Evolutionary conservation across 2,797 vertebrate species (phyloP), one percentile per base, ranked within the genome.

Genomic region (Bucorvus abyssinicus): DNA sequence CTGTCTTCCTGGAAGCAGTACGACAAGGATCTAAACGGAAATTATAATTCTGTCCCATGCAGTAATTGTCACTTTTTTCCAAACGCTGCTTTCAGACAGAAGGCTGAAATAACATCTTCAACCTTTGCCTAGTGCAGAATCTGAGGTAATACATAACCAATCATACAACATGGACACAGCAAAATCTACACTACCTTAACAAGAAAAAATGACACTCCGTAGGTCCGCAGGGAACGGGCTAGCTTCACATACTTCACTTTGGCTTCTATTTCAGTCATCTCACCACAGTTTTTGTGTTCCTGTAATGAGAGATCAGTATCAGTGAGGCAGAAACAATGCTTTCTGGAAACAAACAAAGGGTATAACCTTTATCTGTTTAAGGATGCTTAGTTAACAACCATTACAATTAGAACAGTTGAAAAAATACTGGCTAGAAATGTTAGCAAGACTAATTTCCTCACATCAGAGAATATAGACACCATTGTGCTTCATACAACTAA

Each of bases 161-260:
- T 27, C 27, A 42, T 0, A 5, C 4, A 52, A 36, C 20, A 10
- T 1, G 15, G 29, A 16, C 29, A 27, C 38, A 56, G 23, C 8
- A 52, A 63, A 55, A 64, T 32, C 69, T 22, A 6, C 20, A 68
- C 97, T 98, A 99, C 99, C 98, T 99, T 99, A 14, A 99, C 99
- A 63, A 99, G 97, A 91, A 99, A 99, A 96, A 99, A 99, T 2
- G 99, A 99, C 71, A 99, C 99, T 3, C 99, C 99, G 0, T 99
- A 99, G 1, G 99, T 99, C 93, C 98, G 98, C 61, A 99, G 98
- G 42, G 99, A 99, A 21, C 99, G 98, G 21, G 99, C 99, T 0
- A 99, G 97, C 95, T 99, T 99, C 88, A 99, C 99, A 1, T 99
- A 99, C 90, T 99, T 99, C 94, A 99, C 99, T 96, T 99, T 99